phyloP scores from a whole-genome alignment of 1,140 invertebrate species.

The Hylyphantes graminicola region DNA sequence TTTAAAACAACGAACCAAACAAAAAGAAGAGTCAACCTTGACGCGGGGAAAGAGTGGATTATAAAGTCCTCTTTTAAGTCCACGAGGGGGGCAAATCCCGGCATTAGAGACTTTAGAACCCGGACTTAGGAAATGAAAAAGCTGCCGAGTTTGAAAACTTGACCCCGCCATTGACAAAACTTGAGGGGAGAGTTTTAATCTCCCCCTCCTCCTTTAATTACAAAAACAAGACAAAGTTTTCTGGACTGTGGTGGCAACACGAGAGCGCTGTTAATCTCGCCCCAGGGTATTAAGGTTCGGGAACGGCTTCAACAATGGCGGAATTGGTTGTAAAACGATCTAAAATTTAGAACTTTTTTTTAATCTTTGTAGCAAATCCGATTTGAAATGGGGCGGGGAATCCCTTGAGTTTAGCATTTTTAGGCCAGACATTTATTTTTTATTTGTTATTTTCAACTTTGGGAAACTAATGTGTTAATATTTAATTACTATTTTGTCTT shows the following conservation, averaged over 20 bases:
- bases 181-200: conserved; percentile 27
- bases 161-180: conserved; percentile 44
- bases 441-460: not conserved
- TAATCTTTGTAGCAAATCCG: conserved; percentile 45
- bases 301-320: conserved; percentile 1
- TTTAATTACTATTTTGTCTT: too few relatives aligned
- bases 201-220: conserved; percentile 32
- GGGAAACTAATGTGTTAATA: too few relatives aligned
- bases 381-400: conserved; percentile 19
- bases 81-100: not conserved
- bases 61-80: too few relatives aligned
- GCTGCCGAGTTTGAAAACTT: conserved; percentile 39
- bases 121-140: conserved; percentile 5
- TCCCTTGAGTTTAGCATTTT: not conserved
- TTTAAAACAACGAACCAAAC: too few relatives aligned
- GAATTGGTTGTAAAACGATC: conserved; percentile 37
- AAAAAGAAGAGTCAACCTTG: too few relatives aligned
- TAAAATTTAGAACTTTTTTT: conserved; percentile 42
- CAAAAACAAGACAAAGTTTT: conserved; percentile 48
- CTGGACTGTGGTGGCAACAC: conserved; percentile 4
- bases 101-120: not conserved
- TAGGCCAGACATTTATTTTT: not conserved
- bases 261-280: conserved; percentile 26
- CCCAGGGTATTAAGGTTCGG: conserved; percentile 8
- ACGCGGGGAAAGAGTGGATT: too few relatives aligned